These are phyloP conservation scores for Aplodontia rufa DNA, from an alignment of 2,113 vertebrate genomes.

Conservation along the genomic window DNA sequence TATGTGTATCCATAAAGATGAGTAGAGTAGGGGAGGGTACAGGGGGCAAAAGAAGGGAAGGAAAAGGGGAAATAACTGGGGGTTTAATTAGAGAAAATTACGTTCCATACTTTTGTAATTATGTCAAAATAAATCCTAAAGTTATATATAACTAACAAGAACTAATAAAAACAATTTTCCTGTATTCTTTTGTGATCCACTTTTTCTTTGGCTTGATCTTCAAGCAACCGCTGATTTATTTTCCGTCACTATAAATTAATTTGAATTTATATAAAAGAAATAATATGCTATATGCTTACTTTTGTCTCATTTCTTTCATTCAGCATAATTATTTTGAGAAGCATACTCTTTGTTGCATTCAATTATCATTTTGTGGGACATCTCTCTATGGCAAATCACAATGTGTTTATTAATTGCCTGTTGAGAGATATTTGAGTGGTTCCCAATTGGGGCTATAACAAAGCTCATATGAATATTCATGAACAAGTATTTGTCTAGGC, in stretches of 20 bases:
- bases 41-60: too few relatives aligned
- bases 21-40: too few relatives aligned
- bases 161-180: neutral
- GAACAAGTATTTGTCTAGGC: neutral
- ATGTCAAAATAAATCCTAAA: too few relatives aligned
- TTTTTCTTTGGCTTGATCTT: neutral
- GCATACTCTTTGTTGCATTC: neutral
- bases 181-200: neutral
- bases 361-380: neutral
- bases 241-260: neutral
- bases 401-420: neutral
- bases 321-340: neutral
- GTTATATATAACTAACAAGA: too few relatives aligned
- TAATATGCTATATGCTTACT: neutral
- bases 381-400: neutral
- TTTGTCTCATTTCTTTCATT: neutral
- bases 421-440: neutral
- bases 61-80: too few relatives aligned
- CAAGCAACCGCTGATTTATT: neutral
- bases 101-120: too few relatives aligned
- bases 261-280: neutral
- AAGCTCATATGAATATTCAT: neutral
- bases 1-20: too few relatives aligned
- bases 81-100: too few relatives aligned
- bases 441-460: neutral